Evolutionary conservation across 2,113 vertebrate species (phyloP), one percentile per base, ranked within the genome.

Genomic region (Sylvilagus bachmani): DNA sequence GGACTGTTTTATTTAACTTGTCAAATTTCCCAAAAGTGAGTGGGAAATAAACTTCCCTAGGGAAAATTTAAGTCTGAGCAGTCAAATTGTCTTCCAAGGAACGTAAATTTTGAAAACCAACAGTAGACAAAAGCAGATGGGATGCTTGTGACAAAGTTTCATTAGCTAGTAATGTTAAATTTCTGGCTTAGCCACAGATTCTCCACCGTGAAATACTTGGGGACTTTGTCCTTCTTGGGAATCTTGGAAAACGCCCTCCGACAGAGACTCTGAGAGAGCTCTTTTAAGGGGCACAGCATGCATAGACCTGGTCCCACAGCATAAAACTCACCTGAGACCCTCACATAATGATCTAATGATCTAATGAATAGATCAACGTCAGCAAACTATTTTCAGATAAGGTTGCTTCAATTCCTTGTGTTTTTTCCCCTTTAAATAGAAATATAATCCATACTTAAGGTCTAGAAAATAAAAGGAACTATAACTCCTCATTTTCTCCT

Each of bases 61-160:
- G 38, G 44, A 44, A 74, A 33, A 53, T 33, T 69, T 16, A 66
- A 29, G 25, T 31, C n/a, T 31, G 36, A 78, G 11, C 5, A 7
- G 53, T 55, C 51, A 33, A 33, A 81, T 4, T 33, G 27, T 64
- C 75, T 64, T 53, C 25, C 53, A 31, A 82, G 80, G 82, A 33
- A 92, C n/a, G 27, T 58, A 44, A 22, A 22, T n/a, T 24, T 79
- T 86, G 49, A 69, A 71, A 55, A 17, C 16, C 58, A 62, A 38
- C 6, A 12, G 12, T 22, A 19, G n/a, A 73, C n/a, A 21, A 36
- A 36, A 1, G 11, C 7, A 33, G 33, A 10, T 16, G 21, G 13
- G 24, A 0, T 19, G 16, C 8, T 14, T 12, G n/a, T 24, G 36
- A 6, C 0, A 5, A 27, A 19, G 49, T 36, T 10, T 25, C 22